These are phyloP conservation scores for Pollimyrus isidori DNA, from an alignment of 2,113 vertebrate species.

Conservation along the genomic window DNA sequence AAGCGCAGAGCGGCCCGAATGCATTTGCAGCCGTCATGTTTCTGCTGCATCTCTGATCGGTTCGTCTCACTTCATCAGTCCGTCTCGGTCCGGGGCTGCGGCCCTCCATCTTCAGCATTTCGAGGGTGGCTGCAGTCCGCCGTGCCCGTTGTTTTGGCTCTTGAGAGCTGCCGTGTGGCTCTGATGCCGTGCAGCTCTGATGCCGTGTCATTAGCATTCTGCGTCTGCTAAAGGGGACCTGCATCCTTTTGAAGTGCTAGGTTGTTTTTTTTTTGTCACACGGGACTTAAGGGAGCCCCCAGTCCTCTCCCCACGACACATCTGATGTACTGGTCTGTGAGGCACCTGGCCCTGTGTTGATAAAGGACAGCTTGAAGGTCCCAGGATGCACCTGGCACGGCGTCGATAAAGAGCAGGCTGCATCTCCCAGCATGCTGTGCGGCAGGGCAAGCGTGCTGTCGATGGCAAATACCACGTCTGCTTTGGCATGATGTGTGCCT, in stretches of 20 bases:
- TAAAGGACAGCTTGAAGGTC: conserved; percentile 14
- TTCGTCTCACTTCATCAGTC: background rate
- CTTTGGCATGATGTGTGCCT: background rate
- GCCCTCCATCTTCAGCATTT: background rate
- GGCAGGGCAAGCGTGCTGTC: background rate
- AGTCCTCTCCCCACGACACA: conserved; percentile 8
- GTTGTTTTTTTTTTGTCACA: background rate
- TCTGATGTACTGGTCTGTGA: conserved; percentile 14
- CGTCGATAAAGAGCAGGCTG: conserved; percentile 2
- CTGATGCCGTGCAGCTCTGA: background rate
- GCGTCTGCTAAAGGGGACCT: background rate
- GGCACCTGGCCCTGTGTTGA: conserved; percentile 14
- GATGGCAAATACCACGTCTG: background rate
- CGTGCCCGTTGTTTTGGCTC: background rate
- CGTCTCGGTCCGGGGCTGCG: background rate
- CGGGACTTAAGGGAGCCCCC: background rate
- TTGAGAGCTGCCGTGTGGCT: background rate
- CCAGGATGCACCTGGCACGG: conserved; percentile 19
- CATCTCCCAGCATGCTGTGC: conserved; percentile 11
- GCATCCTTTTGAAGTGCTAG: conserved; percentile 11
- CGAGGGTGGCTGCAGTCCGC: background rate
- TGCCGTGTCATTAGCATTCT: background rate
- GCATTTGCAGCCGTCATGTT: background rate
- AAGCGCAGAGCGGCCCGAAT: background rate
- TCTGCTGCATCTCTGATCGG: background rate